Conservation (phyloP, 2,797 vertebrate genomes). For the Sciaenops ocellatus region DNA sequence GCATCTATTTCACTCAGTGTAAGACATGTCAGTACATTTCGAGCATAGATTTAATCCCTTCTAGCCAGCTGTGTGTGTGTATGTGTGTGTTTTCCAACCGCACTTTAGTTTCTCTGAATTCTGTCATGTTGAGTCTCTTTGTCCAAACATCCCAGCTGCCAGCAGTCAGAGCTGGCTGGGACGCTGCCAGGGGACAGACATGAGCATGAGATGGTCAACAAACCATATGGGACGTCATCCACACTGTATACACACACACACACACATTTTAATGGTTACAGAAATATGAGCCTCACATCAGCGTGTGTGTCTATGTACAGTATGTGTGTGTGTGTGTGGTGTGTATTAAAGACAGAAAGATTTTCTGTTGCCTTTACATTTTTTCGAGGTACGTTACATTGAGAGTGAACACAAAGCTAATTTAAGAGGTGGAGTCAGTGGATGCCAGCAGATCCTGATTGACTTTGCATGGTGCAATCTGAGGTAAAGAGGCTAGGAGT, state of each 20-base stretch:
- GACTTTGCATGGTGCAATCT: background rate
- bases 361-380: background rate
- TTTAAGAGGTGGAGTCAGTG: background rate
- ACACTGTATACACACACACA: slow-evolving; percentile 19
- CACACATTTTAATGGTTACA: background rate
- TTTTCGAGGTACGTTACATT: background rate
- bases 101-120: slow-evolving; percentile 30
- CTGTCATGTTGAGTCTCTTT: slow-evolving; percentile 54
- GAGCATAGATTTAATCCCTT: background rate
- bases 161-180: slow-evolving; percentile 44
- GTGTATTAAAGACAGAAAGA: background rate
- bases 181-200: slow-evolving; percentile 47
- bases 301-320: background rate
- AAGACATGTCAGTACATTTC: background rate
- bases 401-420: background rate
- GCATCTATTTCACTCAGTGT: background rate
- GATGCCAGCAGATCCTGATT: background rate
- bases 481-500: too few species aligned
- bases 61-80: slow-evolving; percentile 3
- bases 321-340: background rate
- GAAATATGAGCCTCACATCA: background rate
- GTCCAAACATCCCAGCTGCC: slow-evolving; percentile 60
- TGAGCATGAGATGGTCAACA: slow-evolving; percentile 47
- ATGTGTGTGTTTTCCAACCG: slow-evolving; percentile 6
- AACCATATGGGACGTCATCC: slow-evolving; percentile 64